Percentiles rank a stretch among this genome's conserved stretches.
phyloP scores from a whole-genome alignment of 2,888 invertebrate genomes.

The Oscheius sp. region DNA sequence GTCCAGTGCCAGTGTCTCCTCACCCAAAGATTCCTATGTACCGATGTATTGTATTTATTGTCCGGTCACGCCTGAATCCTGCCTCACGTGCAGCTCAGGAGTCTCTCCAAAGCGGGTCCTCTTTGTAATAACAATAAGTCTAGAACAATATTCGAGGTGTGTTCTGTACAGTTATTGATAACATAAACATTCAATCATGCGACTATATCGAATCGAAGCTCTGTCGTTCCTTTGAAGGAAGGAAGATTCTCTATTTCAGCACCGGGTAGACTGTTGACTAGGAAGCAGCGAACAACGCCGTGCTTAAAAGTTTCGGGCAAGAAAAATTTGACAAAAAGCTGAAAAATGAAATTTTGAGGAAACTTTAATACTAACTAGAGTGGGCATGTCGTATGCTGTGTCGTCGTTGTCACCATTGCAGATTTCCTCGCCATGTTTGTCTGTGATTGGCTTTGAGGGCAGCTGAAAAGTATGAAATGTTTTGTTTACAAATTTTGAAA shows the following conservation, averaged over 20 bases:
- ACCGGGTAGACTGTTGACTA: background rate
- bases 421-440: background rate
- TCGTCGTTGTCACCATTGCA: slow-evolving; percentile 7
- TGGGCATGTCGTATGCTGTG: background rate
- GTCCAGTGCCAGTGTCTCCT: slow-evolving; percentile 8
- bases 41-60: slow-evolving; percentile 36
- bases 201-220: slow-evolving; percentile 26
- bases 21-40: slow-evolving; percentile 30
- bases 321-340: slow-evolving; percentile 20
- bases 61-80: slow-evolving; percentile 26
- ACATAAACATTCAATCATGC: slow-evolving; percentile 21
- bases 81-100: slow-evolving; percentile 9
- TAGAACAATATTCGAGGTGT: background rate
- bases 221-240: slow-evolving; percentile 6
- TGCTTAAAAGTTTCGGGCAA: slow-evolving; percentile 14
- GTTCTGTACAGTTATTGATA: slow-evolving; percentile 8
- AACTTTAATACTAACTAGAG: background rate
- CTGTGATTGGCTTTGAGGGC: background rate
- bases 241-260: slow-evolving; percentile 9
- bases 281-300: slow-evolving; percentile 16
- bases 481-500: background rate
- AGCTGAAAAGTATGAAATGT: background rate
- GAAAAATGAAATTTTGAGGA: background rate
- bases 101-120: slow-evolving; percentile 30
- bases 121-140: slow-evolving; percentile 15